phyloP scores from a whole-genome alignment of 2,113 vertebrate species.

The Mastomys natalensis region DNA sequence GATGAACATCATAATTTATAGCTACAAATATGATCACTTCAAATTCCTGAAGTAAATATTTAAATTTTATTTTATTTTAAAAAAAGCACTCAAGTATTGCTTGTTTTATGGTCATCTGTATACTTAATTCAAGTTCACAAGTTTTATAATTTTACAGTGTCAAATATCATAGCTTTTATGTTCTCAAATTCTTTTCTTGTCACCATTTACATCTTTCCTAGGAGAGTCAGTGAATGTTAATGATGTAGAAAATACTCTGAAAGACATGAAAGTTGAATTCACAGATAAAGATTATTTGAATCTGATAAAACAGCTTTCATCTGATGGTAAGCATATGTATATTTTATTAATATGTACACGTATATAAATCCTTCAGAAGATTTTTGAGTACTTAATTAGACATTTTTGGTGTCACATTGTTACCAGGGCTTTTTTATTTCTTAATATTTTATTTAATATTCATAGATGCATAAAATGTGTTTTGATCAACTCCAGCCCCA shows the following conservation, averaged over 20 bases:
- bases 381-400: neutral
- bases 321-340: slow-evolving; percentile 57
- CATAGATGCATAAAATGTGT: neutral
- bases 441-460: neutral
- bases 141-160: slow-evolving; percentile 78
- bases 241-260: slow-evolving; percentile 21
- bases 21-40: slow-evolving; percentile 82
- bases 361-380: neutral
- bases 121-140: slow-evolving; percentile 87
- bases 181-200: slow-evolving; percentile 16
- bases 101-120: slow-evolving; percentile 85
- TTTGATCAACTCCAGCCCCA: neutral
- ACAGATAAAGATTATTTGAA: slow-evolving; percentile 54
- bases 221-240: slow-evolving; percentile 25
- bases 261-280: slow-evolving; percentile 57
- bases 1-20: slow-evolving; percentile 82
- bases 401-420: neutral
- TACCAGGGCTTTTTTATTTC: neutral
- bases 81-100: slow-evolving; percentile 87
- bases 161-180: slow-evolving; percentile 69
- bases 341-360: neutral
- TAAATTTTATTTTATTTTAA: slow-evolving; percentile 85
- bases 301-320: slow-evolving; percentile 35
- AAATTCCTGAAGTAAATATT: slow-evolving; percentile 79
- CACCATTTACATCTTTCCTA: slow-evolving; percentile 10